phyloP scores from a whole-genome alignment of 2,888 invertebrate species.

The Odontocerum albicorne region DNA sequence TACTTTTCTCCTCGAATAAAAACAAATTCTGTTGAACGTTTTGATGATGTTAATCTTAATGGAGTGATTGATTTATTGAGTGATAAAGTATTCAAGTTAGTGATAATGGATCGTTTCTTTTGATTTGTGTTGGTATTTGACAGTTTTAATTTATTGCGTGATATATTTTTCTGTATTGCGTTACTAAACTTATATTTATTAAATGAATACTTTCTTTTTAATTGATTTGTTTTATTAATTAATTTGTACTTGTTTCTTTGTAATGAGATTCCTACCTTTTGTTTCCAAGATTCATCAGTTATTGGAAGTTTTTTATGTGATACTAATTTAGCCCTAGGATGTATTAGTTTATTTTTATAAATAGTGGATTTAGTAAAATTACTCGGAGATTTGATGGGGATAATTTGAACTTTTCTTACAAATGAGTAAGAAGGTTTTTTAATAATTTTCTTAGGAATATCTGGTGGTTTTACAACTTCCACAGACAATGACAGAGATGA shows the following conservation, averaged over 20 bases:
- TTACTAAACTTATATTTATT: too few relatives aligned
- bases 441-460: neutral
- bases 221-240: neutral
- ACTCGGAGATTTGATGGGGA: neutral
- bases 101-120: neutral
- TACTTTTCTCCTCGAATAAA: slow-evolving; percentile 32
- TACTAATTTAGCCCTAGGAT: neutral
- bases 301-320: slow-evolving; percentile 3
- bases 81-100: neutral
- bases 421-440: slow-evolving; percentile 27
- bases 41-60: neutral
- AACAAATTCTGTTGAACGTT: slow-evolving; percentile 16
- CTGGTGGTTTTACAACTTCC: neutral
- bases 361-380: neutral
- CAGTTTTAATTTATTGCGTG: slow-evolving; percentile 9
- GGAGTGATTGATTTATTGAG: neutral
- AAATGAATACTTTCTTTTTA: neutral
- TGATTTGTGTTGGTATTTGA: neutral
- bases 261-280: slow-evolving; percentile 2
- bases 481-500: neutral
- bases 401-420: slow-evolving; percentile 14
- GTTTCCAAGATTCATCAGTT: slow-evolving; percentile 2
- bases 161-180: too few relatives aligned
- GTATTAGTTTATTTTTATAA: neutral
- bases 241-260: slow-evolving; percentile 7